Percentiles rank a stretch among this genome's conserved stretches.
These are phyloP conservation scores for Battus philenor DNA, from an alignment of 1,140 invertebrate species.

Conservation along the genomic window DNA sequence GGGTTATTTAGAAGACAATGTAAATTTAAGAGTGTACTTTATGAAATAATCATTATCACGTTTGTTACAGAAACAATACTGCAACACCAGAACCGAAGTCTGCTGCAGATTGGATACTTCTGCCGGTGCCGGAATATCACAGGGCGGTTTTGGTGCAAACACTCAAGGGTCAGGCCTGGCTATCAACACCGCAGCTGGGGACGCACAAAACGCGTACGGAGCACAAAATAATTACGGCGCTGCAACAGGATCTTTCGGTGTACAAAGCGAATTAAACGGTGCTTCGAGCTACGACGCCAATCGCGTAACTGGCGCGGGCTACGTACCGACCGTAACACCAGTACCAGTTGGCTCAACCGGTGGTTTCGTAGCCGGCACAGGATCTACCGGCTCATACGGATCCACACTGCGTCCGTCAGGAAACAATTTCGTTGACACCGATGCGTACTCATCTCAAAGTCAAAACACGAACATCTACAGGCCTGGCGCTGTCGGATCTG, in stretches of 20 bases:
- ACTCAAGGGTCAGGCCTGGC: conserved; percentile 33
- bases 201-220: conserved; percentile 23
- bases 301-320: conserved; percentile 4
- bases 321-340: conserved; percentile 2
- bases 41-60: too few relatives aligned
- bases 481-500: conserved; percentile 39
- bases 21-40: too few relatives aligned
- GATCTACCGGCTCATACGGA: conserved; percentile 23
- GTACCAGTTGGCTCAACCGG: conserved; percentile 1
- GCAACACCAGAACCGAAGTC: conserved; percentile 63
- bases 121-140: conserved; percentile 24
- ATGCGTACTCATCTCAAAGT: conserved; percentile 53
- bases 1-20: too few relatives aligned
- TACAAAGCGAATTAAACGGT: conserved; percentile 5
- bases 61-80: conserved; percentile 73
- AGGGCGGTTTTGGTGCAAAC: conserved; percentile 37
- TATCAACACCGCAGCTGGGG: conserved; percentile 13
- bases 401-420: conserved; percentile 28
- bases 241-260: too few relatives aligned
- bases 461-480: conserved; percentile 37
- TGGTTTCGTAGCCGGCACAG: conserved; percentile 15
- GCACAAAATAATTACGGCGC: conserved; percentile 1
- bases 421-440: conserved; percentile 51
- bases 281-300: conserved; percentile 12
- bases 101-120: conserved; percentile 67